phyloP scores from a whole-genome alignment of 2,113 vertebrate species.

The Chaetops frenatus region DNA sequence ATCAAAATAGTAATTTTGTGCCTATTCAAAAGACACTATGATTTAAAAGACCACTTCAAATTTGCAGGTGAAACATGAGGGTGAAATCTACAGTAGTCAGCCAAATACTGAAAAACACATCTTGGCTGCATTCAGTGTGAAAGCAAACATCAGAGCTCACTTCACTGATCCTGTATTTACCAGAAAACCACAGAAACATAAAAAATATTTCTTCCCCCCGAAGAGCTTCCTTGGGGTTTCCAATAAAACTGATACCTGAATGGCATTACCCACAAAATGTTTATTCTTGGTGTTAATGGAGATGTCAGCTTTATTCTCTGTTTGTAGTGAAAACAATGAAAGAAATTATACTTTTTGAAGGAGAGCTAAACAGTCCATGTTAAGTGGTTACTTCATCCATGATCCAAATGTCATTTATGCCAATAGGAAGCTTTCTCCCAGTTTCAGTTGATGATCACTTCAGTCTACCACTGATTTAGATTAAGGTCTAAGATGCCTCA shows the following conservation, averaged over 20 bases:
- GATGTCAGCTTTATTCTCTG: slow-evolving; percentile 30
- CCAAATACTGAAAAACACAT: background rate
- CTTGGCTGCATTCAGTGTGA: background rate
- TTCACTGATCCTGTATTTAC: background rate
- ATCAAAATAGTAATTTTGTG: background rate
- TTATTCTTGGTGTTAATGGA: slow-evolving; percentile 19
- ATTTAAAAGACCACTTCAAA: background rate
- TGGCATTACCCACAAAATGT: background rate
- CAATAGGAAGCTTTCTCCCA: background rate
- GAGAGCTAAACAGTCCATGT: background rate
- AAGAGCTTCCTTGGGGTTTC: slow-evolving; percentile 12
- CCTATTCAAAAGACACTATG: background rate
- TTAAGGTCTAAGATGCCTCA: background rate
- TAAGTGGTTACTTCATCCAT: background rate
- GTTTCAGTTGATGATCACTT: background rate
- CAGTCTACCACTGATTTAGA: background rate
- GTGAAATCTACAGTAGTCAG: background rate
- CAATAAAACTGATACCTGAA: slow-evolving; percentile 15
- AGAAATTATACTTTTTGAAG: background rate
- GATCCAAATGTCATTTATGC: background rate
- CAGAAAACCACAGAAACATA: slow-evolving; percentile 31
- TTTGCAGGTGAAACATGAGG: background rate
- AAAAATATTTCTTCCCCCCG: background rate
- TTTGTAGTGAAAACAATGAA: background rate
- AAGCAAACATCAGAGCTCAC: slow-evolving; percentile 33